Evolutionary conservation across 2,797 vertebrate genomes (phyloP).

Genomic region (Lithobates pipiens): DNA sequence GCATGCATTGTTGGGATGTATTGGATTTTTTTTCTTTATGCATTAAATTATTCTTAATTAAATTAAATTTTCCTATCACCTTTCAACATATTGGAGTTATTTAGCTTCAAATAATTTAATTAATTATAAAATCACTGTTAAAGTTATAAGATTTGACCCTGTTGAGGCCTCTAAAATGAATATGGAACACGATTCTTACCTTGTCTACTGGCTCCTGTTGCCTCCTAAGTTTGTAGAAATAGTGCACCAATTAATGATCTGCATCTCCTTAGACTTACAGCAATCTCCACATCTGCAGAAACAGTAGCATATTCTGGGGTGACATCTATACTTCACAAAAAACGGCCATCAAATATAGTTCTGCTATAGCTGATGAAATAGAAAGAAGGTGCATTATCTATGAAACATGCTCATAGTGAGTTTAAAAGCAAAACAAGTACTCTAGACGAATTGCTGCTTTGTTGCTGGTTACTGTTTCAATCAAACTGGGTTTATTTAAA

Average conservation of each 20-base stretch:
- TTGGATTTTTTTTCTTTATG: too few species aligned
- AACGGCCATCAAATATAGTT: background rate
- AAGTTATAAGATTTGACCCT: too few species aligned
- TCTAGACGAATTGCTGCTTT: background rate
- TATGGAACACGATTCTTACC: too few species aligned
- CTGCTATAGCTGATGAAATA: background rate
- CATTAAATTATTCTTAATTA: too few species aligned
- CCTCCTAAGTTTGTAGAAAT: background rate
- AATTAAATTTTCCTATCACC: too few species aligned
- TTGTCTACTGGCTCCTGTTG: too few species aligned
- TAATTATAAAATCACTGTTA: too few species aligned
- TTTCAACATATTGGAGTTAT: too few species aligned
- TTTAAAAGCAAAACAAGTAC: slow-evolving; percentile 12
- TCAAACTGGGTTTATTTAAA: slow-evolving; percentile 30
- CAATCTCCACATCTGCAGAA: background rate
- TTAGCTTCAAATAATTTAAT: too few species aligned
- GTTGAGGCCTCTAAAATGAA: too few species aligned
- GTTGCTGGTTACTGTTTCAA: slow-evolving; percentile 5
- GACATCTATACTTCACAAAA: background rate
- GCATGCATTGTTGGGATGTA: too few species aligned
- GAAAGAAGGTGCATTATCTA: background rate
- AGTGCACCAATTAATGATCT: background rate
- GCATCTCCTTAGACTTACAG: background rate
- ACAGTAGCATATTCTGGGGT: background rate
- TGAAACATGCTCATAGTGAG: background rate